Base-by-base conservation (phyloP, 2,888 invertebrate genomes). In the Sepioteuthis lessoniana region DNA sequence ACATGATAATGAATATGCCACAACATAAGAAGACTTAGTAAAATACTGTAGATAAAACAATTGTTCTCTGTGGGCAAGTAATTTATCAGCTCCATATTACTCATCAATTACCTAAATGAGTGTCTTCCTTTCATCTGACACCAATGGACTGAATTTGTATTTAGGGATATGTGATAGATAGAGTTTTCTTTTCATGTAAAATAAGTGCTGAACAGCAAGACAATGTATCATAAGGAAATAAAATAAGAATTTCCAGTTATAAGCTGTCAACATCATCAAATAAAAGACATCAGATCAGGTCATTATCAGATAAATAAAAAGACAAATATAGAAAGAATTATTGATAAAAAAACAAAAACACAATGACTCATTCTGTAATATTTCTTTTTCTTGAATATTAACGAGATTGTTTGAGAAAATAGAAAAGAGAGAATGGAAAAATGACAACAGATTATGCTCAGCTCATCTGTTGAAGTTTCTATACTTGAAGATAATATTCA, bases 121-220 rank as follows among this genome's bases (percentile, higher is more conserved):
- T n/a, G 31, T 76, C n/a, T 76, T 76, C n/a, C 76, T 76, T 76
- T 76, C 76, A 76, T 76, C 76, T 76, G 76, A 76, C 76, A n/a
- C n/a, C n/a, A 76, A 76, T 76, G 31, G 76, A 13, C 76, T 76
- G 31, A 1, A 13, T 76, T 76, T 76, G 31, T 76, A 76, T 28
- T 31, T 76, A n/a, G 13, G n/a, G 76, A 31, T 8, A 76, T 76
- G n/a, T 76, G 76, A 0, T 76, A 31, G 7, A 4, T 13, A 31
- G 8, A 76, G 76, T 10, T 76, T 31, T 76, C 76, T 76, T 76
- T 76, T n/a, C 10, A 10, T 76, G 5, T 76, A 76, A 76, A 31
- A n/a, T 7, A 76, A 76, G 31, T n/a, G 31, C 31, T n/a, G n/a
- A 31, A n/a, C 76, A 55, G 25, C 55, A 76, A 31, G n/a, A 28